Conservation (phyloP, 2,797 vertebrate species). For the Protosalanx chinensis region DNA sequence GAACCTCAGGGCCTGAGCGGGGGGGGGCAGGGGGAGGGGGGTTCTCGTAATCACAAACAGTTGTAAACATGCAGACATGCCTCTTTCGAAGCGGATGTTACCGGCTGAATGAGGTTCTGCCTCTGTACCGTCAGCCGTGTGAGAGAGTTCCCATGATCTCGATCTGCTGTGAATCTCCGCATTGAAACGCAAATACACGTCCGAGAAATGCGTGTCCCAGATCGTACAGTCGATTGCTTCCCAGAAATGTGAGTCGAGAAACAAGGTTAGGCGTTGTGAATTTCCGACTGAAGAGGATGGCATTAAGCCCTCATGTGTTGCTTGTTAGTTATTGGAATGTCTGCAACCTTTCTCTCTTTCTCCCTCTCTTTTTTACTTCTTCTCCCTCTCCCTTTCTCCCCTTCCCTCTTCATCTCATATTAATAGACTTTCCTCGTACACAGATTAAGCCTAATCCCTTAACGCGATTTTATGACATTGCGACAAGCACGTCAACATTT, state of each 20-base stretch:
- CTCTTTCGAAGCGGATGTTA: constrained; percentile 3
- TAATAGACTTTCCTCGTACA: not conserved
- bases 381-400: no score
- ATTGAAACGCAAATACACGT: not conserved
- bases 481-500: no score
- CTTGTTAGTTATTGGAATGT: not conserved
- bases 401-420: no score
- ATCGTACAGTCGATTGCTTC: not conserved
- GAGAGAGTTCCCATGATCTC: no score
- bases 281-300: not conserved
- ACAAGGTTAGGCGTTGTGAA: not conserved
- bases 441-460: no score
- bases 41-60: not conserved
- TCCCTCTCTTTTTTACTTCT: not conserved
- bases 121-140: no score
- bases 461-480: no score
- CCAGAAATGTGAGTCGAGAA: not conserved
- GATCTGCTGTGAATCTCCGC: no score
- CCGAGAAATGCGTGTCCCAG: not conserved
- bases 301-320: not conserved
- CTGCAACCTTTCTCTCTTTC: not conserved
- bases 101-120: not conserved
- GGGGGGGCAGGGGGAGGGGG: no score
- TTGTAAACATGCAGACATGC: not conserved
- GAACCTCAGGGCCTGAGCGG: not conserved